These are phyloP conservation scores for Oithona nana DNA, from an alignment of 2,888 invertebrate species.

Conservation along the genomic window DNA sequence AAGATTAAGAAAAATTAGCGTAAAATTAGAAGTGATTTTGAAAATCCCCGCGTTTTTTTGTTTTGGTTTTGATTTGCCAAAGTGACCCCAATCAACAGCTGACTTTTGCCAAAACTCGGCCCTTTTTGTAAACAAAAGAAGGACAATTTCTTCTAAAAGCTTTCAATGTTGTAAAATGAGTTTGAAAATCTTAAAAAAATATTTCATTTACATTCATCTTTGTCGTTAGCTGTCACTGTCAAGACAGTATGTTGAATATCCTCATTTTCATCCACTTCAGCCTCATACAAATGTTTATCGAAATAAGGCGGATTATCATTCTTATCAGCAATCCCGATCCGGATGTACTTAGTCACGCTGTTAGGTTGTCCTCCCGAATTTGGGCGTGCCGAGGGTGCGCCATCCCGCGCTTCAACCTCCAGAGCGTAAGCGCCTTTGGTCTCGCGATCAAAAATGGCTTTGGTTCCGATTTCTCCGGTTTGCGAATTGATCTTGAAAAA, in stretches of 20 bases:
- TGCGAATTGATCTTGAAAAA: slow-evolving; percentile 90
- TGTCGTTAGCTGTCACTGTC: slow-evolving; percentile 95
- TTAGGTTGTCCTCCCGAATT: slow-evolving; percentile 84
- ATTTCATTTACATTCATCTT: slow-evolving; percentile 80
- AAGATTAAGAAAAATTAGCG: slow-evolving; percentile 22
- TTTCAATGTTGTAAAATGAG: background rate
- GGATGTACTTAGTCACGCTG: slow-evolving; percentile 94
- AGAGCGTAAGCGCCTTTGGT: slow-evolving; percentile 92
- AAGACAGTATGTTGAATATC: slow-evolving; percentile 91
- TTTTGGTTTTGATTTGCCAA: too few relatives aligned
- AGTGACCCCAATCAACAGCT: too few relatives aligned
- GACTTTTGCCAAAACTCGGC: too few relatives aligned
- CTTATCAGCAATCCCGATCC: slow-evolving; percentile 94
- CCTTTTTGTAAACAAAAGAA: too few relatives aligned
- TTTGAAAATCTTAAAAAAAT: background rate
- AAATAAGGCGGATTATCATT: slow-evolving; percentile 99
- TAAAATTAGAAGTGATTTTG: slow-evolving; percentile 1
- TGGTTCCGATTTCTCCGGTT: slow-evolving; percentile 86
- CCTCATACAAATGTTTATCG: slow-evolving; percentile 86
- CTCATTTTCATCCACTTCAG: slow-evolving; percentile 93
- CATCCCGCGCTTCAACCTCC: slow-evolving; percentile 89
- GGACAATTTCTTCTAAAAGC: background rate
- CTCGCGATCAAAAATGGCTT: slow-evolving; percentile 87
- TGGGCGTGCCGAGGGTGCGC: slow-evolving; percentile 83
- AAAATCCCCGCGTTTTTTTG: background rate